Base-by-base conservation (phyloP, 2,797 vertebrate species). In the Poeciliopsis turneri region DNA sequence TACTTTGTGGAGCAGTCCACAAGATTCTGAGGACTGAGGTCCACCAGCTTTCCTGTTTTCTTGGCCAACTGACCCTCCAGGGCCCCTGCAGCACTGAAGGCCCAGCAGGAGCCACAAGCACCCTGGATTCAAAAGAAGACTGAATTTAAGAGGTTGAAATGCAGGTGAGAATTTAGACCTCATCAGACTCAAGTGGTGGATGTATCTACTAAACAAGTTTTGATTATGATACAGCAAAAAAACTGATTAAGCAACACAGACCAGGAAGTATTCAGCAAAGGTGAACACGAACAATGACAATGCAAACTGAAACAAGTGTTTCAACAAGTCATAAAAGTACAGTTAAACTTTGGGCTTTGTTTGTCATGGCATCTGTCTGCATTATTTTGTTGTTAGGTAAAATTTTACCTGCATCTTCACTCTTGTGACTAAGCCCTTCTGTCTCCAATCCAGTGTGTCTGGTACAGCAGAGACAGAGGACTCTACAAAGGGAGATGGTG, bases 11-110 rank as follows among this genome's bases (percentile, higher is more conserved):
- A 96, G 72, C 97, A 99, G 82, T 99, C 98, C 36, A 99, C 95
- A 74, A 99, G 92, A 87, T 99, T 98, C 81, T 99, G 97, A 0
- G 94, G 77, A 33, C 98, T 99, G 45, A 99, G 96, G 1, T 97
- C 96, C 9, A 97, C 85, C 84, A 98, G 80, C 1, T 90, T 93
- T 66, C 97, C 97, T 0, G 94, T 97, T 1, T 77, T 96, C 93
- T 93, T 95, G 90, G 95, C 97, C 72, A 97, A 59, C 90, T 97
- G 97, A 0, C 92, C 97, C 78, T 99, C 97, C 47, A 99, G 92
- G 4, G 98, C 97, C 3, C 97, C 98, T 2, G 91, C 96, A 0
- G 96, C 94, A 0, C 97, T 98, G 92, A 99, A 99, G 0, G 98
- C 97, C 97, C 97, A 99, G 86, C 97, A 98, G 0, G 97, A 90